These are phyloP conservation scores for Agrilus planipennis DNA, from an alignment of 1,140 invertebrate genomes.

Conservation along the genomic window DNA sequence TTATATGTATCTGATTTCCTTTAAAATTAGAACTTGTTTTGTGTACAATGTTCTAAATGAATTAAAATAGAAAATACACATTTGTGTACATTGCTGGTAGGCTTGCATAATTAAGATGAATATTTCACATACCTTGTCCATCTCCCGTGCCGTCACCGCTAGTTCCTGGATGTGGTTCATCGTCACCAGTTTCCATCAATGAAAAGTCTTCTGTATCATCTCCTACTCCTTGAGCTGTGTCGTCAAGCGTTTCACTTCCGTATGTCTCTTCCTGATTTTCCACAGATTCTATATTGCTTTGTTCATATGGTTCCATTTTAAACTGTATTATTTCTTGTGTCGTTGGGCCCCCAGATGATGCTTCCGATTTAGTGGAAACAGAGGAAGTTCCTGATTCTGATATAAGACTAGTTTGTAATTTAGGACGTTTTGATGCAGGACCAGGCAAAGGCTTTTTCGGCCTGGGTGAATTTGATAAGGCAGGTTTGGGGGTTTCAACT, in stretches of 20 bases:
- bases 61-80: background rate
- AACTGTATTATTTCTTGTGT: constrained; percentile 19
- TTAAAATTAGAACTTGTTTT: constrained; percentile 3
- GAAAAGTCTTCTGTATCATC: constrained; percentile 28
- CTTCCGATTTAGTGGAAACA: background rate
- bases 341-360: background rate
- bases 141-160: constrained; percentile 25
- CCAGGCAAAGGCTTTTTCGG: constrained; percentile 15
- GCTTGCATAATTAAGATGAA: constrained; percentile 2
- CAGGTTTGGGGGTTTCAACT: constrained; percentile 6
- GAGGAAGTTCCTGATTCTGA: background rate
- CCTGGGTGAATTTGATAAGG: constrained; percentile 19
- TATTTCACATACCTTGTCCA: constrained; percentile 30
- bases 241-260: constrained; percentile 20
- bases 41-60: background rate
- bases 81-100: background rate
- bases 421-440: constrained; percentile 13
- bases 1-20: too few species aligned
- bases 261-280: constrained; percentile 5
- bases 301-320: constrained; percentile 29
- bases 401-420: background rate
- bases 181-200: constrained; percentile 24
- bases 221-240: constrained; percentile 19
- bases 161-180: constrained; percentile 27
- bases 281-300: background rate